phyloP scores from a whole-genome alignment of 2,888 invertebrate genomes.

The Drosophila picticornis region DNA sequence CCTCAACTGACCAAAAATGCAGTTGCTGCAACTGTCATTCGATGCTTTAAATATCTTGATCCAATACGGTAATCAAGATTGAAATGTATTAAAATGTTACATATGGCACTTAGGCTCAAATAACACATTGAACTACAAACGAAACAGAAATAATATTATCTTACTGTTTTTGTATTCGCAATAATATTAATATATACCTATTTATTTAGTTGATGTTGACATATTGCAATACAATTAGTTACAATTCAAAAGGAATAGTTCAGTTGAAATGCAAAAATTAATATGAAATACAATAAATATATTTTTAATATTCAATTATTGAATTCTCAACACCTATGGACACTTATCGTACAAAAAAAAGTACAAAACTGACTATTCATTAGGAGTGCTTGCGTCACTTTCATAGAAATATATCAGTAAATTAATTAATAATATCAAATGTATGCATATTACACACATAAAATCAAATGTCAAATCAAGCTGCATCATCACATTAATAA shows the following conservation, averaged over 20 bases:
- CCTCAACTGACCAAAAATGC: constrained; percentile 1
- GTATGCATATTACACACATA: background rate
- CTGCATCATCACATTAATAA: background rate
- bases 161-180: background rate
- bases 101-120: background rate
- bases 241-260: background rate
- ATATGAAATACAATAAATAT: background rate
- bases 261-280: background rate
- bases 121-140: background rate
- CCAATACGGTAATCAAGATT: background rate
- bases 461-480: background rate
- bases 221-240: background rate
- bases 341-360: background rate
- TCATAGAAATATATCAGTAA: background rate
- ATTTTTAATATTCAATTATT: background rate
- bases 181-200: no score
- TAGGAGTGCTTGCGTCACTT: background rate
- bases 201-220: background rate
- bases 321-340: background rate
- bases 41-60: constrained; percentile 7
- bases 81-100: background rate
- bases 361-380: background rate
- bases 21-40: constrained; percentile 16
- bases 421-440: background rate
- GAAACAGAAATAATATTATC: background rate